A percentile compares a stretch with the other conserved stretches of the same genome.
Conservation (phyloP, 1,140 invertebrate genomes). For the Ooceraea biroi region DNA sequence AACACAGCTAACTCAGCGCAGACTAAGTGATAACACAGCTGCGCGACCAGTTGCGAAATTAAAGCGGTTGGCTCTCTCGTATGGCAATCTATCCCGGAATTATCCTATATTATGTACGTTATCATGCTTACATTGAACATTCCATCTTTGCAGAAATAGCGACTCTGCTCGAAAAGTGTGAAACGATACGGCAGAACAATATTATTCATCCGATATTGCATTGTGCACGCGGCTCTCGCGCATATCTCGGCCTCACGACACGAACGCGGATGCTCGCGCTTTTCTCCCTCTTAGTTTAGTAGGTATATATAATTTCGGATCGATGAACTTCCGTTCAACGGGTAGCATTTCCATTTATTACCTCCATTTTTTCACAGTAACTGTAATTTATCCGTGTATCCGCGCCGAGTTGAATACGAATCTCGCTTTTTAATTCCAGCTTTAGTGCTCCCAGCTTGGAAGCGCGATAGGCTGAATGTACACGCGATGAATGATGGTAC, state of each 20-base stretch:
- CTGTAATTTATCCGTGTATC: background rate
- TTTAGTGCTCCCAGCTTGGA: background rate
- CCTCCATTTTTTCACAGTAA: background rate
- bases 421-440: constrained; percentile 17
- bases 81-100: too few species aligned
- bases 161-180: background rate
- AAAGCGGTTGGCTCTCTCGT: too few species aligned
- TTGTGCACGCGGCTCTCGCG: constrained; percentile 19
- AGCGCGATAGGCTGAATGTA: background rate
- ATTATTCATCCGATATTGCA: constrained; percentile 29
- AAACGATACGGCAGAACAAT: constrained; percentile 13
- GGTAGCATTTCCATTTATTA: constrained; percentile 3
- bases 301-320: constrained; percentile 23
- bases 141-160: constrained; percentile 16
- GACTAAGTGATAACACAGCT: too few species aligned
- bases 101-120: constrained; percentile 4
- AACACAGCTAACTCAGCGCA: too few species aligned
- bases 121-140: constrained; percentile 29
- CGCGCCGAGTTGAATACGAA: background rate
- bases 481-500: constrained; percentile 16
- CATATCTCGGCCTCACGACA: constrained; percentile 19
- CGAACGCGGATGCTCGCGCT: constrained; percentile 25
- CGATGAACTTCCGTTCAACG: constrained; percentile 20
- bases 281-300: too few species aligned
- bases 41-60: too few species aligned